A percentile compares a stretch with the other conserved stretches of the same genome.
Conservation (phyloP, 2,888 invertebrate genomes). For the Apoderus coryli region DNA sequence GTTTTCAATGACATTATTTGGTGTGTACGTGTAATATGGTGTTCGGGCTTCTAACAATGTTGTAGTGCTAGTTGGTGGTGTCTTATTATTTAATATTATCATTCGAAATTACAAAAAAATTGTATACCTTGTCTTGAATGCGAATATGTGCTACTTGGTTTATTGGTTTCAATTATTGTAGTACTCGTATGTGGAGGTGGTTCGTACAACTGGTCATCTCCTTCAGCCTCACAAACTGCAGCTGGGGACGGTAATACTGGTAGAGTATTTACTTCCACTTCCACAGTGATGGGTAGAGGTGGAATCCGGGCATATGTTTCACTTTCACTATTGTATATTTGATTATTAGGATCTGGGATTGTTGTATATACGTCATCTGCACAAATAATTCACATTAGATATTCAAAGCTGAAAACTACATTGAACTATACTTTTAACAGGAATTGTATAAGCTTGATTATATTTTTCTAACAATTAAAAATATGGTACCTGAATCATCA, state of each 20-base stretch:
- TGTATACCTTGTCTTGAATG: conserved; percentile 42
- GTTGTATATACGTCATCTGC: conserved; percentile 84
- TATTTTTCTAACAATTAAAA: not conserved
- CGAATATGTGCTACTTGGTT: no score
- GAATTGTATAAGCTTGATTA: no score
- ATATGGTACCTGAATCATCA: conserved; percentile 63
- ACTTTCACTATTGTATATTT: conserved; percentile 60
- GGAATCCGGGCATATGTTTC: conserved; percentile 80
- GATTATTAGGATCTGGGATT: conserved; percentile 61
- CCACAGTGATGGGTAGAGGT: conserved; percentile 32
- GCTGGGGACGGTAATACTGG: conserved; percentile 12
- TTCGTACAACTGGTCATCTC: conserved; percentile 26
- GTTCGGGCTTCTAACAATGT: no score
- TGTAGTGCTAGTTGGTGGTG: no score
- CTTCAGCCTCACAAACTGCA: conserved; percentile 13
- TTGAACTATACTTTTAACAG: conserved; percentile 1
- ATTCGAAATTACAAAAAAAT: no score
- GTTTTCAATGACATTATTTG: no score
- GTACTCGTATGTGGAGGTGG: conserved; percentile 42
- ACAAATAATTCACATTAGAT: conserved; percentile 6
- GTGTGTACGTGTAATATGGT: no score
- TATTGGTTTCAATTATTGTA: conserved; percentile 46
- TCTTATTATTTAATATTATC: no score
- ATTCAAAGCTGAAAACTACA: conserved; percentile 4
- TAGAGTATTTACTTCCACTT: conserved; percentile 27